A percentile compares a stretch with the other conserved stretches of the same genome.
These are phyloP conservation scores for Prosopocoilus inquinatus DNA, from an alignment of 2,888 invertebrate species.

Conservation along the genomic window DNA sequence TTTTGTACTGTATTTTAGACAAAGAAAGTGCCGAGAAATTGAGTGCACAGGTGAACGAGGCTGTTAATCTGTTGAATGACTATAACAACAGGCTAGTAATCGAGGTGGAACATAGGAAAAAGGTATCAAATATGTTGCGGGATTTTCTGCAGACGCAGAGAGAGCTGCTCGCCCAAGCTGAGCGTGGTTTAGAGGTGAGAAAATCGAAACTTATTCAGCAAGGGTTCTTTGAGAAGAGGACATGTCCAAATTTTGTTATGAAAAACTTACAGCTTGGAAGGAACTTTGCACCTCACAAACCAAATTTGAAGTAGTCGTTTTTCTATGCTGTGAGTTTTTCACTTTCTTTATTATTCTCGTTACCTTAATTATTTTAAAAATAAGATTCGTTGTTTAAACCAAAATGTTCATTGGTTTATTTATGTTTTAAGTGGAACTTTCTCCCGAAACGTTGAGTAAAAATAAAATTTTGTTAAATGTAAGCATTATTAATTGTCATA, in stretches of 20 bases:
- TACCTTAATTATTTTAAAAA: too few species aligned
- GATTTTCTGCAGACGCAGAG: conserved; percentile 87
- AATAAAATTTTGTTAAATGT: not conserved
- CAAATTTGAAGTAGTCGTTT: too few species aligned
- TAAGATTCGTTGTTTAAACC: too few species aligned
- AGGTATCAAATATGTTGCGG: conserved; percentile 79
- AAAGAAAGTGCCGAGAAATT: conserved; percentile 77
- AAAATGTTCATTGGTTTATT: too few species aligned
- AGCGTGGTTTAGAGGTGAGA: conserved; percentile 79
- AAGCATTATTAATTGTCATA: too few species aligned
- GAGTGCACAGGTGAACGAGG: conserved; percentile 82
- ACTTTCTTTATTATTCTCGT: too few species aligned
- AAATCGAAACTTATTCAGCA: too few species aligned
- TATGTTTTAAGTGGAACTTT: too few species aligned
- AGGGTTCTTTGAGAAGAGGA: not conserved
- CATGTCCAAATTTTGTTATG: not conserved
- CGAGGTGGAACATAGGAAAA: conserved; percentile 88
- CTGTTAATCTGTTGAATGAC: conserved; percentile 79
- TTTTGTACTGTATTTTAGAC: conserved; percentile 53
- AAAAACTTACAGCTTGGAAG: not conserved
- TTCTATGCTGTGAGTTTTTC: too few species aligned
- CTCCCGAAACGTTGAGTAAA: too few species aligned
- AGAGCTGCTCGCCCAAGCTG: conserved; percentile 81
- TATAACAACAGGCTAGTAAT: conserved; percentile 84
- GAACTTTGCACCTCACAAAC: not conserved